A percentile compares a stretch with the other conserved stretches of the same genome.
phyloP scores from a whole-genome alignment of 2,888 invertebrate species.

The Unio pictorum region DNA sequence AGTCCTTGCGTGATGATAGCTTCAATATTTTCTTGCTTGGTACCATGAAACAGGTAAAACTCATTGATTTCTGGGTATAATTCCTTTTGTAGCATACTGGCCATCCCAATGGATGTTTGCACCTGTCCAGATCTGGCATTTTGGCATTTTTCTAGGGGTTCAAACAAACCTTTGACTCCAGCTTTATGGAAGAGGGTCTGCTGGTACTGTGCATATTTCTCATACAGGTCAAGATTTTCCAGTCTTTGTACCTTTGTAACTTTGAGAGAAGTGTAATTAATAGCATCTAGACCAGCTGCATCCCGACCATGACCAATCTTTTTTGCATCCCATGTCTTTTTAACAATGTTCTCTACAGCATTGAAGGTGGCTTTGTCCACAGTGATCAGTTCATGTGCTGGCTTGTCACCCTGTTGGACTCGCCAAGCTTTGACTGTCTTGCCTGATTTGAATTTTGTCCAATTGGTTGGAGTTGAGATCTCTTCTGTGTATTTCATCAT shows the following conservation, averaged over 20 bases:
- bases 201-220: conserved; percentile 35
- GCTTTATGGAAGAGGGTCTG: conserved; percentile 40
- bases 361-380: conserved; percentile 29
- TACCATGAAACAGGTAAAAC: conserved; percentile 49
- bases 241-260: conserved; percentile 48
- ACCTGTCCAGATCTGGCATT: too few species aligned
- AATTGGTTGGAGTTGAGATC: conserved; percentile 26
- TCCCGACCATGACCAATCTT: conserved; percentile 49
- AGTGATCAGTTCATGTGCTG: conserved; percentile 11
- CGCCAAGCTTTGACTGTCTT: conserved; percentile 33
- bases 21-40: conserved; percentile 22
- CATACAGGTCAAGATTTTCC: conserved; percentile 50
- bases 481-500: conserved; percentile 25
- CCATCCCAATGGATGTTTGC: background rate
- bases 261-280: conserved; percentile 28
- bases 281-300: conserved; percentile 28
- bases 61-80: conserved; percentile 47
- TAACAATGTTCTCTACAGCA: conserved; percentile 33
- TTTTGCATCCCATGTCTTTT: conserved; percentile 36
- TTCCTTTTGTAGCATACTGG: conserved; percentile 4
- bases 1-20: conserved; percentile 34
- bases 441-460: conserved; percentile 30
- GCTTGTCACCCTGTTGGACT: conserved; percentile 13
- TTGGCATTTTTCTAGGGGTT: too few species aligned
- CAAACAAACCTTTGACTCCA: background rate